phyloP scores from a whole-genome alignment of 2,797 vertebrate species.

The Oryzias sinensis region DNA sequence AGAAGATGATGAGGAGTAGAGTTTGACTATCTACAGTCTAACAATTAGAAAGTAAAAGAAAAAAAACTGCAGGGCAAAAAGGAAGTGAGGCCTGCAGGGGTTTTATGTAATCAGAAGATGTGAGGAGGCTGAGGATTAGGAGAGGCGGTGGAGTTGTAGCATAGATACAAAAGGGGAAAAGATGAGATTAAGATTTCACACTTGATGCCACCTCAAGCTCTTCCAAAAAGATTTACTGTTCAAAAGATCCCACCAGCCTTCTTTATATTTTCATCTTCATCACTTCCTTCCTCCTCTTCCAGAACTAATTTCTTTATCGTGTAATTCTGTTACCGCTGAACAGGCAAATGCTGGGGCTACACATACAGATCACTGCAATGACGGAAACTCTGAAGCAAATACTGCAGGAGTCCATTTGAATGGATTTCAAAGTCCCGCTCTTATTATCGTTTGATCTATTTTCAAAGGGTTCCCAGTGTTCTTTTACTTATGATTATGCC shows the following conservation, averaged over 20 bases:
- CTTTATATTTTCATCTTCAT: conserved; percentile 32
- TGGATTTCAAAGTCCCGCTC: conserved; percentile 19
- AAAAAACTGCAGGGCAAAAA: conserved; percentile 5
- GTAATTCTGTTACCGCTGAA: conserved; percentile 55
- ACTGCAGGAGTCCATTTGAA: conserved; percentile 20
- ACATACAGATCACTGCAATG: conserved; percentile 9
- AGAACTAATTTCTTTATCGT: conserved; percentile 61
- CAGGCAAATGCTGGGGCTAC: conserved; percentile 18
- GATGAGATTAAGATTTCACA: conserved; percentile 63
- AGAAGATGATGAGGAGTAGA: not conserved
- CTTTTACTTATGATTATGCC: not conserved
- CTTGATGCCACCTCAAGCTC: conserved; percentile 39
- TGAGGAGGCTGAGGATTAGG: conserved; percentile 25
- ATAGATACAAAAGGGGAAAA: conserved; percentile 19
- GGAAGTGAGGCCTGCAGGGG: conserved; percentile 22
- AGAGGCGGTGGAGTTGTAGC: conserved; percentile 7
- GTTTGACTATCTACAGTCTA: not conserved
- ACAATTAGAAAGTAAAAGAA: not conserved
- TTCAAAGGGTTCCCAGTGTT: not conserved
- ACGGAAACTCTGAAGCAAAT: conserved; percentile 37
- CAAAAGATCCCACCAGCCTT: conserved; percentile 15
- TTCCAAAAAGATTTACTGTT: conserved; percentile 24
- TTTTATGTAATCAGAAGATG: conserved; percentile 51
- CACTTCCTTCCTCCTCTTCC: conserved; percentile 24
- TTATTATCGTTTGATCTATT: conserved; percentile 9